Conservation (phyloP, 2,113 vertebrate genomes). For the Microtus oregoni region DNA sequence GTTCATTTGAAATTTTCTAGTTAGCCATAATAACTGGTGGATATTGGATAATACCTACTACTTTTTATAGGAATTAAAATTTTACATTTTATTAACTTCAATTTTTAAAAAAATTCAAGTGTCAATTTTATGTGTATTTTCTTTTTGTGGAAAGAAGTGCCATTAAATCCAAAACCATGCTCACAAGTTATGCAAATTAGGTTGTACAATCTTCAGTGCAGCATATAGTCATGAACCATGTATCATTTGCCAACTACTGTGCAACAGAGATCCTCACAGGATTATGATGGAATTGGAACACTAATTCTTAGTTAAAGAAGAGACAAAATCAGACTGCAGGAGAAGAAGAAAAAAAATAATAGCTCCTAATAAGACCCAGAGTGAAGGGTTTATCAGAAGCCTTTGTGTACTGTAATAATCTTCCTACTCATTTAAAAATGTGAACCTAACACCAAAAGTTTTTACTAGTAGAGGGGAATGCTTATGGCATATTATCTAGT, state of each 20-base stretch:
- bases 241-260: background rate
- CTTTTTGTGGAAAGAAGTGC: background rate
- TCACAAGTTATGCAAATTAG: background rate
- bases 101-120: background rate
- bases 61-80: background rate
- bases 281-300: background rate
- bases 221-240: background rate
- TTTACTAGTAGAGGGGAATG: background rate
- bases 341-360: background rate
- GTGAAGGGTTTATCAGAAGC: background rate
- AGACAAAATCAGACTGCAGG: background rate
- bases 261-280: too few species aligned
- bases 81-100: background rate
- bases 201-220: background rate
- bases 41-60: background rate
- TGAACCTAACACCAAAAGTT: background rate
- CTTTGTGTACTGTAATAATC: background rate
- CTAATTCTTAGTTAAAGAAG: background rate
- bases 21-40: background rate
- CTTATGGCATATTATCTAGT: background rate
- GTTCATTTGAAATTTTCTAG: slow-evolving; percentile 1
- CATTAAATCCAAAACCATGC: background rate
- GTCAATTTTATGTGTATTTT: background rate
- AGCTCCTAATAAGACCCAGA: background rate
- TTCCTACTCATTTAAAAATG: background rate